Evolutionary conservation across 2,888 invertebrate genomes (phyloP).

Genomic region (Boloria euphrosyne): DNA sequence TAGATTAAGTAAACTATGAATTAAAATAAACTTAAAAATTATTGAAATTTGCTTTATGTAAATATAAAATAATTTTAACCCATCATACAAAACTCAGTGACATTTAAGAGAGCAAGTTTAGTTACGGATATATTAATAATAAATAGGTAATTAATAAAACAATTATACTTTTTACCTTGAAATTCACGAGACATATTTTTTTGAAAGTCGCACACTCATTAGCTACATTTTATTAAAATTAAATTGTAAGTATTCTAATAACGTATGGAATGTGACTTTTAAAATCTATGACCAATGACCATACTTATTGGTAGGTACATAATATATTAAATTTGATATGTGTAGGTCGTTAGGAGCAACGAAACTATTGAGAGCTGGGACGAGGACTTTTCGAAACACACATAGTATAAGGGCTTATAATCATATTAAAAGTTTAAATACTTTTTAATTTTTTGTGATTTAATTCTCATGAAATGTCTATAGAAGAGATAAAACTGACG

Average conservation of each 20-base stretch:
- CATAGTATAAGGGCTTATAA: too few species aligned
- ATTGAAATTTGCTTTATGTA: too few species aligned
- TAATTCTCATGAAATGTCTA: too few species aligned
- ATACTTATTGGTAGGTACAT: slow-evolving; percentile 15
- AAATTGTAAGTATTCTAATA: slow-evolving; percentile 25
- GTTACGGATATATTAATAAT: background rate
- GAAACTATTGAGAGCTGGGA: background rate
- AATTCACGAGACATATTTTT: slow-evolving; percentile 32
- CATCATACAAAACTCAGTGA: background rate
- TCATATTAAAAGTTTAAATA: too few species aligned
- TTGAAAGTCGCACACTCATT: slow-evolving; percentile 31
- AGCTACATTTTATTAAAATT: slow-evolving; percentile 29
- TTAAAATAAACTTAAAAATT: too few species aligned
- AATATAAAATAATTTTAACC: too few species aligned
- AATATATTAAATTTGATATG: slow-evolving; percentile 30
- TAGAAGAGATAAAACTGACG: too few species aligned
- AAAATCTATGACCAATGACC: background rate
- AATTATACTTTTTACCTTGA: slow-evolving; percentile 32
- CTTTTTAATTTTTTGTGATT: too few species aligned
- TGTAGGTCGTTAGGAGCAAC: slow-evolving; percentile 3
- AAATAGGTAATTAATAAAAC: slow-evolving; percentile 6
- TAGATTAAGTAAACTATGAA: too few species aligned
- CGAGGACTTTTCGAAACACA: background rate
- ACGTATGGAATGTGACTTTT: slow-evolving; percentile 23
- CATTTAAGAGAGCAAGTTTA: background rate